phyloP scores from a whole-genome alignment of 2,113 vertebrate genomes.

The Scolopax mira region DNA sequence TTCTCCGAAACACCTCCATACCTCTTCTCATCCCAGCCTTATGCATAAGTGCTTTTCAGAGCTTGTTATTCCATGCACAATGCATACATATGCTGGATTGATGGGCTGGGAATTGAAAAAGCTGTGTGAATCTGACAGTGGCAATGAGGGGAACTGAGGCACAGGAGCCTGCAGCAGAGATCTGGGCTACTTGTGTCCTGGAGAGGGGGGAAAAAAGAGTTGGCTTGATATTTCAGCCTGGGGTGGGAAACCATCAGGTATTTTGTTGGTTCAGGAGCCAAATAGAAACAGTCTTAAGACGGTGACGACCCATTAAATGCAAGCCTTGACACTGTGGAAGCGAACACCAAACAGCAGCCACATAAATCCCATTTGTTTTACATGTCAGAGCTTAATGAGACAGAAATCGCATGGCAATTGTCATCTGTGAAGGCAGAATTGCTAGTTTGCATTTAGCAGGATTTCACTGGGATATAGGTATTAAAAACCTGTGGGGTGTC shows the following conservation, averaged over 20 bases:
- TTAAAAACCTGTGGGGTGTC: neutral
- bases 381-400: slow-evolving; percentile 61
- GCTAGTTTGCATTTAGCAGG: neutral
- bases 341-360: neutral
- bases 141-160: neutral
- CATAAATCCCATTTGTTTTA: slow-evolving; percentile 54
- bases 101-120: neutral
- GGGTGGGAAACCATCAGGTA: neutral
- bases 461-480: neutral
- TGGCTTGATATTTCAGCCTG: neutral
- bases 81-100: neutral
- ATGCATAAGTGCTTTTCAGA: neutral
- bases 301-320: neutral
- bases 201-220: neutral
- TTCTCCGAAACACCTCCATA: neutral
- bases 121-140: neutral
- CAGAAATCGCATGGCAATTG: slow-evolving; percentile 23
- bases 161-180: neutral
- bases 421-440: slow-evolving; percentile 14
- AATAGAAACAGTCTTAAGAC: neutral
- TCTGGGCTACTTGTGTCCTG: accelerated
- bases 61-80: neutral
- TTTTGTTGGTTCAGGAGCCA: neutral
- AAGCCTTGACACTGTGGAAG: neutral
- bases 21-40: neutral